Percentiles rank a stretch among this genome's conserved stretches.
Evolutionary conservation across 2,797 vertebrate species (phyloP).

Genomic region (Tragopan temminckii): DNA sequence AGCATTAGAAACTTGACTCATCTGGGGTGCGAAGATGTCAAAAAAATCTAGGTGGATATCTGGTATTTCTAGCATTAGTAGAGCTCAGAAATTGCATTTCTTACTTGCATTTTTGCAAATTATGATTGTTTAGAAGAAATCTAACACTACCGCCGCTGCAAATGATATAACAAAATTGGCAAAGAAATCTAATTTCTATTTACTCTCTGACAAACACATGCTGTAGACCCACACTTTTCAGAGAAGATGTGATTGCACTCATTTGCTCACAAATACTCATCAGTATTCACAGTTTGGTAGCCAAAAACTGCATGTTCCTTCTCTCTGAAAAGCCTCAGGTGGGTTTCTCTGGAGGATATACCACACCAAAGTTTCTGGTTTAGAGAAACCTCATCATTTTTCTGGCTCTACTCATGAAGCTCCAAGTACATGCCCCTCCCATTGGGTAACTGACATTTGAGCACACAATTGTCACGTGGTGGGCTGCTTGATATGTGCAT

Average conservation of each 20-base stretch:
- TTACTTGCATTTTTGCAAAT: background rate
- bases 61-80: background rate
- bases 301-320: background rate
- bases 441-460: no score
- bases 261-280: background rate
- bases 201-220: background rate
- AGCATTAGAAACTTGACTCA: background rate
- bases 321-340: background rate
- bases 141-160: background rate
- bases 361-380: background rate
- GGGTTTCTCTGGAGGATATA: background rate
- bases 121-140: background rate
- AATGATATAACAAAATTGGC: background rate
- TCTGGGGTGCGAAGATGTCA: background rate
- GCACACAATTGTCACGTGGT: no score
- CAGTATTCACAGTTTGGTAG: background rate
- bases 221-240: background rate
- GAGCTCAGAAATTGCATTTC: background rate
- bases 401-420: background rate
- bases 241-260: background rate
- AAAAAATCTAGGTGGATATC: background rate
- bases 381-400: background rate
- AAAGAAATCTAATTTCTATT: background rate
- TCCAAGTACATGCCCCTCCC: background rate
- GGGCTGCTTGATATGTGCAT: no score